These are phyloP conservation scores for Crax fasciolata DNA, from an alignment of 2,797 vertebrate genomes.

Conservation along the genomic window DNA sequence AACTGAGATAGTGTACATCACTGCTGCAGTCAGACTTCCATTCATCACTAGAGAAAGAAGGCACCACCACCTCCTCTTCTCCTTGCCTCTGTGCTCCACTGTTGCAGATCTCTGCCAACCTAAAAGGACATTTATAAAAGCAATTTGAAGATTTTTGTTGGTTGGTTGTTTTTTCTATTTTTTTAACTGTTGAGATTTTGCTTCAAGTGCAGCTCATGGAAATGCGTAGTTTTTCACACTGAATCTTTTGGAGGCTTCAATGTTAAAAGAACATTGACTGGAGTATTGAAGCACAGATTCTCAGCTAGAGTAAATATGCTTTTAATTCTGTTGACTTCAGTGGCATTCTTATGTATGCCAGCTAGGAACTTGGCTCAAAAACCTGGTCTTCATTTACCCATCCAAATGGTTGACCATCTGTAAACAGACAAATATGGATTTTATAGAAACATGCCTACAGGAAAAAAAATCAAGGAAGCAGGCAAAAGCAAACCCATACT, in stretches of 20 bases:
- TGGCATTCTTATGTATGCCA: neutral
- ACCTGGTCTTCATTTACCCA: neutral
- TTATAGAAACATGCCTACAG: neutral
- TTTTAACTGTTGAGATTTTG: neutral
- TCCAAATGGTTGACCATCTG: neutral
- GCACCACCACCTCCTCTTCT: neutral
- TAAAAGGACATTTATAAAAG: neutral
- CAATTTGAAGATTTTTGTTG: neutral
- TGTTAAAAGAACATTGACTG: neutral
- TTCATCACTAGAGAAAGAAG: constrained; percentile 61
- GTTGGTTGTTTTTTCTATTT: neutral
- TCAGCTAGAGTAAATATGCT: neutral
- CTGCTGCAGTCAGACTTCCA: constrained; percentile 63
- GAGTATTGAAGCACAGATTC: neutral
- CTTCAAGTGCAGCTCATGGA: neutral
- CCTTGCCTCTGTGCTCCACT: neutral
- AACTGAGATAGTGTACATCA: constrained; percentile 68
- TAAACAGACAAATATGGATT: neutral
- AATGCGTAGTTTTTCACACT: neutral
- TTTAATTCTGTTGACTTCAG: neutral
- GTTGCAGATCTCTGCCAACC: neutral
- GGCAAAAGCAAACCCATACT: neutral
- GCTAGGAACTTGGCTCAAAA: neutral
- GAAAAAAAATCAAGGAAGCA: neutral
- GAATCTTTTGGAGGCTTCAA: neutral